Evolutionary conservation across 2,113 vertebrate species (phyloP).

Genomic region (Serilophus lunatus): DNA sequence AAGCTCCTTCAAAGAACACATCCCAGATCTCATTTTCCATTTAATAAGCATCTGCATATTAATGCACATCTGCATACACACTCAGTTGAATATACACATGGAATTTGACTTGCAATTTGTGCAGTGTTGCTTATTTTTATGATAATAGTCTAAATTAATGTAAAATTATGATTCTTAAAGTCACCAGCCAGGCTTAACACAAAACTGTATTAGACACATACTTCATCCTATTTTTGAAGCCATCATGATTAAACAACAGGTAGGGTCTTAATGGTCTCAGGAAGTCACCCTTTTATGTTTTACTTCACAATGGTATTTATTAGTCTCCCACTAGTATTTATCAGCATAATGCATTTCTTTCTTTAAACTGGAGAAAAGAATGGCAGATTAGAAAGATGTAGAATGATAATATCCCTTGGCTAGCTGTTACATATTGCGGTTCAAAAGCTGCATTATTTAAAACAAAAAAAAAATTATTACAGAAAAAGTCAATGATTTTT

Average conservation of each 20-base stretch:
- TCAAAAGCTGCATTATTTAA: not conserved
- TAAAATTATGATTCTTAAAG: not conserved
- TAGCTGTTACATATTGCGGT: not conserved
- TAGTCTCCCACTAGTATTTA: not conserved
- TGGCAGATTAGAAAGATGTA: not conserved
- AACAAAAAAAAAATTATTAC: not conserved
- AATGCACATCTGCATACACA: not conserved
- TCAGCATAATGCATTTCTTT: not conserved
- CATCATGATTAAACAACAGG: not conserved
- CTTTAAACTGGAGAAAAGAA: not conserved
- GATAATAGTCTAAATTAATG: not conserved
- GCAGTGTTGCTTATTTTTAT: not conserved
- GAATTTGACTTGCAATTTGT: not conserved
- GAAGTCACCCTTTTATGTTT: not conserved
- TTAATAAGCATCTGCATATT: not conserved
- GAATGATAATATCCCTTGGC: not conserved
- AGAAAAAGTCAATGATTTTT: not conserved
- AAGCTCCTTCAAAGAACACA: not conserved
- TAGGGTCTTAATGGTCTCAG: not conserved
- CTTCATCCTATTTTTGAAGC: not conserved
- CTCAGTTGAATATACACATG: not conserved
- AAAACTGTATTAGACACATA: not conserved
- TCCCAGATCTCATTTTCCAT: not conserved
- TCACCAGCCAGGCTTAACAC: not conserved
- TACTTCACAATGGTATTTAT: not conserved